These are phyloP conservation scores for Nestor notabilis DNA, from an alignment of 2,113 vertebrate species.

Conservation along the genomic window DNA sequence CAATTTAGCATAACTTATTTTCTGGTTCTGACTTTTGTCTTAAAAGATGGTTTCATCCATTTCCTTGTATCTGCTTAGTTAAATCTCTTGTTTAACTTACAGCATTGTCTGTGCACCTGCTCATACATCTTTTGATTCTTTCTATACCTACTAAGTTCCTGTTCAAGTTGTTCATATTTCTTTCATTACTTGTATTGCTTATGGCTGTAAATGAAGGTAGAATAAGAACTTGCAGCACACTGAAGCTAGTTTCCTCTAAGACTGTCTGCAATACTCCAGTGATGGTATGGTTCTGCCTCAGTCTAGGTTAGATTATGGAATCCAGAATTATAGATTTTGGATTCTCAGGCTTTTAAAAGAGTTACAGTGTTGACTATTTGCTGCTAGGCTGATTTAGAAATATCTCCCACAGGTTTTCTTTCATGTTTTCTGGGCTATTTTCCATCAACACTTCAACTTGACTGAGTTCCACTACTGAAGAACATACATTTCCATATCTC, in stretches of 20 bases:
- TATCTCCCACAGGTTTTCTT: neutral
- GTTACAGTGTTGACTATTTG: neutral
- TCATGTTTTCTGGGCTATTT: neutral
- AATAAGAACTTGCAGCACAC: neutral
- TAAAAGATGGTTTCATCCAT: neutral
- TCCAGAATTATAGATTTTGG: too few species aligned
- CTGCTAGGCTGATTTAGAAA: neutral
- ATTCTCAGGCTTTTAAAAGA: neutral
- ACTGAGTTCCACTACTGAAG: neutral
- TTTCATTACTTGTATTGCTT: neutral
- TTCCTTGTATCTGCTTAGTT: neutral
- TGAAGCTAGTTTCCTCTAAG: neutral
- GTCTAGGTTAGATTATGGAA: neutral
- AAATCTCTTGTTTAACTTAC: neutral
- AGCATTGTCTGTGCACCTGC: neutral
- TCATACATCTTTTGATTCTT: neutral
- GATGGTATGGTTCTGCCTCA: neutral
- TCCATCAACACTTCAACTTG: neutral
- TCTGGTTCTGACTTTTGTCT: neutral
- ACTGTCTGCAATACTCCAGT: neutral
- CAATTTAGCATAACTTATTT: neutral
- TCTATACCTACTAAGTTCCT: neutral
- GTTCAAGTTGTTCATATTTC: neutral
- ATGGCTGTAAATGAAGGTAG: neutral
- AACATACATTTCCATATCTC: neutral